phyloP scores from a whole-genome alignment of 37 sponge, comb jelly and placozoan species.

The Aplysina aerophoba region DNA sequence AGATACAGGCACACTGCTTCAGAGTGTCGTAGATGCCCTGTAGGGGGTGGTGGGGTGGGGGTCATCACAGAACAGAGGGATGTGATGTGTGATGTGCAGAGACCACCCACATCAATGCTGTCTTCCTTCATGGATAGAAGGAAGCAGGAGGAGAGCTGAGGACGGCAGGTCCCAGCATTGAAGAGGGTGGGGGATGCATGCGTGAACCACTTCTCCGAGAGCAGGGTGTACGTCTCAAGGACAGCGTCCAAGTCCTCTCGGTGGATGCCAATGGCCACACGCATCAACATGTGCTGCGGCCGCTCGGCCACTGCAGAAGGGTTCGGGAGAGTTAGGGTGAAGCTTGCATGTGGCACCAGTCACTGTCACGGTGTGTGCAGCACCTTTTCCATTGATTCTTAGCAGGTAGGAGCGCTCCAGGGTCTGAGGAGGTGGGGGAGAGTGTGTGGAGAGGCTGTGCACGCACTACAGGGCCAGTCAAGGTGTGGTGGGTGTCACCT shows the following conservation, averaged over 20 bases:
- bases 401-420: conserved; percentile 95
- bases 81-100: neutral
- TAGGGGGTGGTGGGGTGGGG: too few species aligned
- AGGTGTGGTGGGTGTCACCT: conserved; percentile 52
- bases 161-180: conserved; percentile 97
- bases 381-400: conserved; percentile 91
- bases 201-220: conserved; percentile 99
- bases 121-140: conserved; percentile 97
- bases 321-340: neutral
- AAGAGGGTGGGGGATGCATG: conserved; percentile 99
- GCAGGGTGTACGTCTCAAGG: conserved; percentile 95
- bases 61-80: too few species aligned
- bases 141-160: conserved; percentile 97
- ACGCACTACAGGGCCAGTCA: neutral
- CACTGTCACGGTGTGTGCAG: too few species aligned
- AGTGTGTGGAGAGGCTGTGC: neutral
- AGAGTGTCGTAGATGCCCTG: conserved; percentile 98
- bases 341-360: too few species aligned
- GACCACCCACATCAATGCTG: conserved; percentile 83
- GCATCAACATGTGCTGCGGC: conserved; percentile 99
- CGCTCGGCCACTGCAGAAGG: conserved; percentile 87
- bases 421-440: conserved; percentile 52
- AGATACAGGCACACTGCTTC: conserved; percentile 96
- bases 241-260: conserved; percentile 83
- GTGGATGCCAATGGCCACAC: conserved; percentile 97